Evolutionary conservation across 1,140 invertebrate species (phyloP).

Genomic region (Drosophila lini): DNA sequence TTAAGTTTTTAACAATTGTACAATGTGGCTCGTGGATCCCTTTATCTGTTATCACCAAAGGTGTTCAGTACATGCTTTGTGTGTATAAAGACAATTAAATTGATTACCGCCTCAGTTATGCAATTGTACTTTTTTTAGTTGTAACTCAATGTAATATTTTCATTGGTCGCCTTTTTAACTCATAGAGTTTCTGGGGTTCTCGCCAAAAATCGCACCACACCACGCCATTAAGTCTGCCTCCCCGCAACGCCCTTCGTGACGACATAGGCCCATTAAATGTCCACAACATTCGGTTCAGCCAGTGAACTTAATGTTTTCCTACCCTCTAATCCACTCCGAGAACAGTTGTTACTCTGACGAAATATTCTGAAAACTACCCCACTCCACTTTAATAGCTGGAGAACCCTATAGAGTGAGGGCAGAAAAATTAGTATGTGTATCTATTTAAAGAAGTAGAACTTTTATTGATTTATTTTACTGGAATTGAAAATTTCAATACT

Average conservation of each 20-base stretch:
- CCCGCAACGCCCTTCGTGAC: slow-evolving; percentile 19
- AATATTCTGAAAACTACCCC: slow-evolving; percentile 25
- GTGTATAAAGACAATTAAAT: background rate
- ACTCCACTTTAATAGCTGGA: slow-evolving; percentile 1
- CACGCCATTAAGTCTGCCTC: slow-evolving; percentile 3
- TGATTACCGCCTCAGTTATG: slow-evolving; percentile 11
- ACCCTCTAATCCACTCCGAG: slow-evolving; percentile 22
- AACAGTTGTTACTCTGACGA: slow-evolving; percentile 4
- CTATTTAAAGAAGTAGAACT: background rate
- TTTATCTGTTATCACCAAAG: slow-evolving; percentile 7
- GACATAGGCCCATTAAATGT: slow-evolving; percentile 33
- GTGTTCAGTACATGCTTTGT: background rate
- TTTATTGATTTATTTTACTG: slow-evolving; percentile 25
- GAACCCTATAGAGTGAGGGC: background rate
- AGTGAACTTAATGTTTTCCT: slow-evolving; percentile 26
- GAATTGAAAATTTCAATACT: slow-evolving; percentile 8
- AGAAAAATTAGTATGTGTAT: slow-evolving; percentile 8
- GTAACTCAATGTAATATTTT: slow-evolving; percentile 1
- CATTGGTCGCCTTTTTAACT: background rate
- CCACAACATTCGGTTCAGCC: slow-evolving; percentile 25
- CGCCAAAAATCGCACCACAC: background rate
- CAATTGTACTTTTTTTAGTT: slow-evolving; percentile 17
- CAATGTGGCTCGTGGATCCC: background rate
- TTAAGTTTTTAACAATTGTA: background rate
- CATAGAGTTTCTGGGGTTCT: background rate